Conservation (phyloP, 1,140 invertebrate genomes). For the Holotrichia oblita region DNA sequence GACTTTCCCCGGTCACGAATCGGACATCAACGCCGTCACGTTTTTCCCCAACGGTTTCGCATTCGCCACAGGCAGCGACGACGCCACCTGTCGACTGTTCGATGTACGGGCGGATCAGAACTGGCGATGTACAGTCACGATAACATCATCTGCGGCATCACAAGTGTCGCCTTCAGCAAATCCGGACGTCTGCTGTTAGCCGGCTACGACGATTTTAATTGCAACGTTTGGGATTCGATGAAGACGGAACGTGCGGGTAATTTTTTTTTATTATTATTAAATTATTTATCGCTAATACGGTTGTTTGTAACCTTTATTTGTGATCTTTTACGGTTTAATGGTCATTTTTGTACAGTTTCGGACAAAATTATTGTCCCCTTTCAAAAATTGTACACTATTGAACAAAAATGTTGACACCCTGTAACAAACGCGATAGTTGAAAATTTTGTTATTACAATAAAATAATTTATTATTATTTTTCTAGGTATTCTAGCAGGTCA, state of each 20-base stretch:
- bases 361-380: too few species aligned
- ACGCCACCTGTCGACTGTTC: slow-evolving; percentile 97
- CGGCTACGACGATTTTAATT: slow-evolving; percentile 99
- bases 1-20: slow-evolving; percentile 98
- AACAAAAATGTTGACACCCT: too few species aligned
- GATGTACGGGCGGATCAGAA: slow-evolving; percentile 90
- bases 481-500: slow-evolving; percentile 94
- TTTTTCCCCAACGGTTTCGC: slow-evolving; percentile 91
- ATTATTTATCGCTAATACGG: too few species aligned
- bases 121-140: slow-evolving; percentile 91
- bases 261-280: too few species aligned
- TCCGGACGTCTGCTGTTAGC: slow-evolving; percentile 94
- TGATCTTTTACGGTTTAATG: too few species aligned
- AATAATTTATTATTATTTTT: too few species aligned
- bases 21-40: slow-evolving; percentile 98
- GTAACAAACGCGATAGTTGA: too few species aligned
- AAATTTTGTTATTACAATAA: too few species aligned
- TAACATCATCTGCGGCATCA: slow-evolving; percentile 99
- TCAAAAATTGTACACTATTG: too few species aligned
- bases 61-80: slow-evolving; percentile 98
- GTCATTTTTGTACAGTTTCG: too few species aligned
- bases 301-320: too few species aligned
- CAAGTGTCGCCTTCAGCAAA: slow-evolving; percentile 97
- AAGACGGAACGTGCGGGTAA: slow-evolving; percentile 96
- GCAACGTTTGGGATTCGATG: slow-evolving; percentile 99